These are phyloP conservation scores for Hemibagrus wyckioides DNA, from an alignment of 2,113 vertebrate genomes.

Conservation along the genomic window DNA sequence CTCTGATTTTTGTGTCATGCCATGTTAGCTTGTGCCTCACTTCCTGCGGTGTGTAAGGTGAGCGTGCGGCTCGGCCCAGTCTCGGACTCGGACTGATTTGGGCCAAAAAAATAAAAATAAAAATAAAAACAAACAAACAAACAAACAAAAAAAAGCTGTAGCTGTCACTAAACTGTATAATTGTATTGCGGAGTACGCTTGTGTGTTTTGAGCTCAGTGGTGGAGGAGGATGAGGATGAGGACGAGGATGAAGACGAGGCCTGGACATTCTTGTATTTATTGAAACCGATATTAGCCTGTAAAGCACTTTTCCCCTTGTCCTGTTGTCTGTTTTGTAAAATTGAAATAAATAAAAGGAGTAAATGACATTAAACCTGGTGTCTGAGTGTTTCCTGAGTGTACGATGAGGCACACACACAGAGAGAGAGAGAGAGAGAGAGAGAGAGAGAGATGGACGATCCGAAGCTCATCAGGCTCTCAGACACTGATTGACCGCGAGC, in stretches of 20 bases:
- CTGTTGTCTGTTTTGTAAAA: conserved; percentile 91
- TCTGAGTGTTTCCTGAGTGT: conserved; percentile 94
- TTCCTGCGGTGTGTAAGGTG: conserved; percentile 50
- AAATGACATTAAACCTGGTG: conserved; percentile 63
- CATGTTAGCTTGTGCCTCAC: conserved; percentile 46
- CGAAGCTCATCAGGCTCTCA: conserved; percentile 4
- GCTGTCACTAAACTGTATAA: conserved; percentile 80
- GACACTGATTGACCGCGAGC: conserved; percentile 5
- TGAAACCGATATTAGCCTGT: conserved; percentile 90
- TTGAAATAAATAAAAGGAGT: conserved; percentile 59
- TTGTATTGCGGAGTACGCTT: conserved; percentile 81
- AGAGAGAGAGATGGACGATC: neutral
- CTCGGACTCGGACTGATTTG: conserved; percentile 35
- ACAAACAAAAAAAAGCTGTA: neutral
- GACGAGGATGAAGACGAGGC: conserved; percentile 73
- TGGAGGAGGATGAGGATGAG: conserved; percentile 36
- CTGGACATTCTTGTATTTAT: conserved; percentile 91
- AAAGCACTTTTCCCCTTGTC: conserved; percentile 88
- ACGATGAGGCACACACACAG: conserved; percentile 73
- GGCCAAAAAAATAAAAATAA: conserved; percentile 44
- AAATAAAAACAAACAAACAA: neutral
- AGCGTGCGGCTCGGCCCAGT: conserved; percentile 65
- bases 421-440: neutral
- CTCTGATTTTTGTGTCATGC: conserved; percentile 49
- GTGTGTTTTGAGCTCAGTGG: conserved; percentile 65